Conservation (phyloP, 2,797 vertebrate genomes). For the Macroramphosus scolopax region DNA sequence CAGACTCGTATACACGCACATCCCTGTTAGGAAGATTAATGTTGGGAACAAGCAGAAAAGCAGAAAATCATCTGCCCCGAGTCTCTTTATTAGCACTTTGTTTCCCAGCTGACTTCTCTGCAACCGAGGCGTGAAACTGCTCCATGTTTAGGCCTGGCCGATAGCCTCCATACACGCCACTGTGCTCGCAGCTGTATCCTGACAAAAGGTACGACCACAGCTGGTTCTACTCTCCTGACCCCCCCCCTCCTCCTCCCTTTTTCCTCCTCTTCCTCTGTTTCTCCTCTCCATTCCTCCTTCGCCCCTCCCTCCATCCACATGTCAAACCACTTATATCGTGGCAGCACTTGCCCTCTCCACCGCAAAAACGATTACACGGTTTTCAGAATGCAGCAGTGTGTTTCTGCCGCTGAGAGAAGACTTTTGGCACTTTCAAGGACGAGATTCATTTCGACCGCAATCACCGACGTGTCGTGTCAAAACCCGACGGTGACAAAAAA, state of each 20-base stretch:
- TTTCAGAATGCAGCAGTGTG: slow-evolving; percentile 36
- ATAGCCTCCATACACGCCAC: slow-evolving; percentile 26
- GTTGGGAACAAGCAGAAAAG: slow-evolving; percentile 15
- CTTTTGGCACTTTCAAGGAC: neutral
- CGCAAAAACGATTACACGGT: slow-evolving; percentile 12
- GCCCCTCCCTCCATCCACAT: slow-evolving; percentile 32
- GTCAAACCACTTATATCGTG: slow-evolving; percentile 49
- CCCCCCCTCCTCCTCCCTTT: slow-evolving; percentile 9
- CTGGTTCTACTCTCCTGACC: slow-evolving; percentile 34
- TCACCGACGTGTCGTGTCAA: no score
- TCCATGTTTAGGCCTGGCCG: slow-evolving; percentile 37
- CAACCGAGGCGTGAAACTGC: slow-evolving; percentile 57
- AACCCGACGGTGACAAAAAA: no score
- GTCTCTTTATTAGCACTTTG: slow-evolving; percentile 41
- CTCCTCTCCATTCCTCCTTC: neutral
- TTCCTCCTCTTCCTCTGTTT: slow-evolving; percentile 7
- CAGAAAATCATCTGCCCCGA: slow-evolving; percentile 31
- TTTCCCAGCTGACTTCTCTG: slow-evolving; percentile 55
- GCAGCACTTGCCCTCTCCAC: slow-evolving; percentile 10
- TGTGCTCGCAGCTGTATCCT: slow-evolving; percentile 45
- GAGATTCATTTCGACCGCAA: no score
- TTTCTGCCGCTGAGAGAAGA: slow-evolving; percentile 4
- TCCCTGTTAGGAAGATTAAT: no score
- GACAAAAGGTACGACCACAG: slow-evolving; percentile 40
- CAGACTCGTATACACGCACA: slow-evolving; percentile 17